These are phyloP conservation scores for Atractosteus spatula DNA, from an alignment of 2,113 vertebrate genomes.

Conservation along the genomic window DNA sequence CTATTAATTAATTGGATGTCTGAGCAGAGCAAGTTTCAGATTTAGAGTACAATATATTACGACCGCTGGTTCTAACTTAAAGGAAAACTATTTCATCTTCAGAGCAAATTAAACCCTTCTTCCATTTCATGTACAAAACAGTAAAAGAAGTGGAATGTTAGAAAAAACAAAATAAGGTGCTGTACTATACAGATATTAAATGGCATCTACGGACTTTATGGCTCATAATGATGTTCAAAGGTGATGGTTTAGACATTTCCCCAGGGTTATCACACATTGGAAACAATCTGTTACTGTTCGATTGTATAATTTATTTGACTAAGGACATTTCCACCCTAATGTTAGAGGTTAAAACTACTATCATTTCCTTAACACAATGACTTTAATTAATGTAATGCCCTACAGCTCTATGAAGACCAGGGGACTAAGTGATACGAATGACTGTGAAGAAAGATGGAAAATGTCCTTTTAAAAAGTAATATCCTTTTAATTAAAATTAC, in stretches of 20 bases:
- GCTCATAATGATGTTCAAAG: conserved; percentile 44
- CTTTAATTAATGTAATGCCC: conserved; percentile 39
- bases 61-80: too few relatives aligned
- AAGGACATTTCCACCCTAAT: conserved; percentile 17
- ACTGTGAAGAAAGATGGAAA: conserved; percentile 29
- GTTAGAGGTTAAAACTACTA: conserved; percentile 38
- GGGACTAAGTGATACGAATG: conserved; percentile 15
- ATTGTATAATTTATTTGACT: conserved; percentile 41
- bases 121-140: neutral
- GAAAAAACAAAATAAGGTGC: conserved; percentile 3
- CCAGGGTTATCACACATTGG: conserved; percentile 33
- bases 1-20: too few relatives aligned
- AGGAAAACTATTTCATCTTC: neutral
- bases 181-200: conserved; percentile 20
- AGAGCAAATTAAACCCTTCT: neutral
- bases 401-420: neutral
- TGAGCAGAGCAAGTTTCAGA: too few relatives aligned
- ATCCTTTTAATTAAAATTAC: conserved; percentile 42
- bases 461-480: conserved; percentile 24
- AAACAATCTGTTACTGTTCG: conserved; percentile 32
- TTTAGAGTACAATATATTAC: too few relatives aligned
- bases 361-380: conserved; percentile 21
- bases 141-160: neutral
- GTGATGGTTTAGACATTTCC: conserved; percentile 30
- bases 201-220: conserved; percentile 46